A percentile compares a stretch with the other conserved stretches of the same genome.
phyloP scores from a whole-genome alignment of 2,797 vertebrate genomes.

The Gymnopithys bicolor region DNA sequence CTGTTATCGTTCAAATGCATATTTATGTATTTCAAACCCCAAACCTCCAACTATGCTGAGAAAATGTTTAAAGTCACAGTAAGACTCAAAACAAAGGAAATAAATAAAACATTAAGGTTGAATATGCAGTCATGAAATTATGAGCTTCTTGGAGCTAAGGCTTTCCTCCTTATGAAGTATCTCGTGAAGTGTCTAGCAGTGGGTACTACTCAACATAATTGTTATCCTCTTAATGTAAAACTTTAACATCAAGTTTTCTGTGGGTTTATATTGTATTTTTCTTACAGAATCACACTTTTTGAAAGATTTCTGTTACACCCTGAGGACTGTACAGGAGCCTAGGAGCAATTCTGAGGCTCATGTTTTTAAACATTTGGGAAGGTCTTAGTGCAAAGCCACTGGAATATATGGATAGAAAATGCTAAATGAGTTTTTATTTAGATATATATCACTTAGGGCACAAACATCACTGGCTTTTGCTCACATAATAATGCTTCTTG shows the following conservation, averaged over 20 bases:
- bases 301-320: neutral
- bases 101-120: slow-evolving; percentile 43
- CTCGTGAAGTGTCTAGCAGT: neutral
- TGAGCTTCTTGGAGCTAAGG: slow-evolving; percentile 3
- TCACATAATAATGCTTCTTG: neutral
- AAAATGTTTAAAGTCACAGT: neutral
- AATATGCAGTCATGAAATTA: neutral
- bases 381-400: neutral
- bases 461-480: neutral
- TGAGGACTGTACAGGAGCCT: neutral
- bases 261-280: neutral
- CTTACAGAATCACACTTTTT: neutral
- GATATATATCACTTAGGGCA: neutral
- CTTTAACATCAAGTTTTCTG: neutral
- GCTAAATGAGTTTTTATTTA: neutral
- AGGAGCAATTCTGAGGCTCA: neutral
- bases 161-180: neutral
- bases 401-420: neutral
- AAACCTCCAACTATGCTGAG: neutral
- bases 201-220: neutral
- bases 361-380: neutral
- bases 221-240: slow-evolving; percentile 24
- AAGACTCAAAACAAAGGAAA: slow-evolving; percentile 39
- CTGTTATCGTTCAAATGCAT: neutral
- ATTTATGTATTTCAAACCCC: neutral